Conservation (phyloP, 2,113 vertebrate genomes). For the Platichthys stellatus region DNA sequence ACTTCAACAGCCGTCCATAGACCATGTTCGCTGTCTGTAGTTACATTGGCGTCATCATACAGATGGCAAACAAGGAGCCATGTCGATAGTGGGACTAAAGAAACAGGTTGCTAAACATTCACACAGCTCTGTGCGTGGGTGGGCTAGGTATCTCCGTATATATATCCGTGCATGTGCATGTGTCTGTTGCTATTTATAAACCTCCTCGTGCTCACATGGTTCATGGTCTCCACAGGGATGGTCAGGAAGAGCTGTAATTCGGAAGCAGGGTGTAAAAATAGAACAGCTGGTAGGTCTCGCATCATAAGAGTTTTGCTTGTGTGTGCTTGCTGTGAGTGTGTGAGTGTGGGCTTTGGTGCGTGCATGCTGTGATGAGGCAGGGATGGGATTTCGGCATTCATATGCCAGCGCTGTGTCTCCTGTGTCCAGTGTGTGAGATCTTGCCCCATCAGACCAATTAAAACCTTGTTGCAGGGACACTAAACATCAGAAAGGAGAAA, state of each 20-base stretch:
- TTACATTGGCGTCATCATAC: not conserved
- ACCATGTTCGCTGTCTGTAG: not conserved
- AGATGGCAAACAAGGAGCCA: not conserved
- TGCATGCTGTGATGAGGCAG: not conserved
- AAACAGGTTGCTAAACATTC: conserved; percentile 36
- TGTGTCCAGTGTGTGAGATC: conserved; percentile 48
- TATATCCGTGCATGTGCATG: conserved; percentile 20
- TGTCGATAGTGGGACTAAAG: not conserved
- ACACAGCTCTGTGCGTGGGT: not conserved
- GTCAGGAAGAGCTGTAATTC: conserved; percentile 53
- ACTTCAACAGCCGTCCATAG: not conserved
- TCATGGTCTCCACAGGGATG: conserved; percentile 44
- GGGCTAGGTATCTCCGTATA: conserved; percentile 25
- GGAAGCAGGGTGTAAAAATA: conserved; percentile 56
- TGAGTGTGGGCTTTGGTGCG: not conserved
- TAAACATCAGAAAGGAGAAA: conserved; percentile 41
- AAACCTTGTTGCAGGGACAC: conserved; percentile 47
- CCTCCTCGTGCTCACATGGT: conserved; percentile 23
- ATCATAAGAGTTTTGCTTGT: conserved; percentile 17
- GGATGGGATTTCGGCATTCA: conserved; percentile 13
- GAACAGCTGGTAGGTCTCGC: conserved; percentile 42
- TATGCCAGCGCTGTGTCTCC: conserved; percentile 37
- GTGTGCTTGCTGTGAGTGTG: not conserved
- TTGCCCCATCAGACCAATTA: conserved; percentile 63
- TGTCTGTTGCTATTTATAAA: conserved; percentile 51